Conservation (phyloP, 2,888 invertebrate genomes). For the Troglohyphantes excavatus region DNA sequence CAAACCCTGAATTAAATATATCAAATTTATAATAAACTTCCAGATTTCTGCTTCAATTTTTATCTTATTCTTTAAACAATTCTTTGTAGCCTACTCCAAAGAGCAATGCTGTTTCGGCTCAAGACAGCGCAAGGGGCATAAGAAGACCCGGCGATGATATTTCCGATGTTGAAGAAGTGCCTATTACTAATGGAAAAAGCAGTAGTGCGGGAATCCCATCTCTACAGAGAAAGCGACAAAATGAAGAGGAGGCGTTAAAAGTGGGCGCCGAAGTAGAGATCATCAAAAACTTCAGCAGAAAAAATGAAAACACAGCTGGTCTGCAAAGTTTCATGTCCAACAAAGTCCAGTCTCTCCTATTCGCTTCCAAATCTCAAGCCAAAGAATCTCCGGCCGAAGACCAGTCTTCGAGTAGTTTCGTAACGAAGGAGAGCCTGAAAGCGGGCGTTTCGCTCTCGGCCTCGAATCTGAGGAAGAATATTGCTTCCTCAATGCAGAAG, state of each 20-base stretch:
- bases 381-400: neutral
- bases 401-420: neutral
- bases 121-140: neutral
- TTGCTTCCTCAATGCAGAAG: conserved; percentile 52
- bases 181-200: neutral
- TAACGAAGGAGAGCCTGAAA: neutral
- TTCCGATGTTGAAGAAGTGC: conserved; percentile 26
- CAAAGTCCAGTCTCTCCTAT: conserved; percentile 70
- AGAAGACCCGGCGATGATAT: neutral
- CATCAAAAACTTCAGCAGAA: conserved; percentile 1
- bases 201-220: neutral
- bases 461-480: conserved; percentile 64
- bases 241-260: conserved; percentile 9
- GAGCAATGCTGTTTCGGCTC: neutral
- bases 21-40: no score
- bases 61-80: neutral
- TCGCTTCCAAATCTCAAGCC: conserved; percentile 24
- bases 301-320: conserved; percentile 7
- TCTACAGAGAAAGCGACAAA: conserved; percentile 31
- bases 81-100: neutral
- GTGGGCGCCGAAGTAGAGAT: neutral
- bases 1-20: no score
- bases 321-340: conserved; percentile 62
- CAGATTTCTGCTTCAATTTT: neutral
- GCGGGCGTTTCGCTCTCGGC: conserved; percentile 30